Base-by-base conservation (phyloP, 1,140 invertebrate genomes). In the Lepidurus apus region DNA sequence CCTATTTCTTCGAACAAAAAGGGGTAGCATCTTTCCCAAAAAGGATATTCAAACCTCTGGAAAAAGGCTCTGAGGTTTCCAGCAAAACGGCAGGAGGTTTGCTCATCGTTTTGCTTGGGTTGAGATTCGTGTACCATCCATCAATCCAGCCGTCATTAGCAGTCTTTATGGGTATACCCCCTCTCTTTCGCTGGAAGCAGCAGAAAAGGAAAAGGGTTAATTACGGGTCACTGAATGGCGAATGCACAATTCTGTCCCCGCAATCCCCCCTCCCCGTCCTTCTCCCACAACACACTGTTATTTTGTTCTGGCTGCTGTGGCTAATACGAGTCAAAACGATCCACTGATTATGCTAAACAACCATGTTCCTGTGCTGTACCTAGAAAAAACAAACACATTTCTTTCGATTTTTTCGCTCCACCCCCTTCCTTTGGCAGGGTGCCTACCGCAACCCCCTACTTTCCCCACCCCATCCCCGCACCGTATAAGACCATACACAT, bases 141-240 rank as follows among this genome's bases (percentile, higher is more conserved):
- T 65, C 53, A 65, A n/a, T 21, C 6, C 53, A 65, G 53, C 53
- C 53, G 53, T 65, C 53, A 65, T 65, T 65, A 65, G 53, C 53
- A 65, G 53, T 65, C 53, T 65, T 65, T 65, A 65, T 65, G 53
- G 21, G 21, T 21, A 21, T 65, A 65, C 53, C 17, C 53, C 53
- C 53, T 65, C 17, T 21, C 53, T 65, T 65, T 65, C 53, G 53
- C 53, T 17, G 17, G 4, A 17, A 21, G 53, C 53, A 65, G 8
- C n/a, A 13, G 8, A 65, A 65, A 65, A 7, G 21, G 4, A 65
- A 65, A 65, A 21, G 21, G 53, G 53, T 9, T 65, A 7, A 65
- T 65, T 65, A 65, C 53, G 17, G 53, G 53, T 65, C 53, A 65
- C 53, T 9, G 53, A 65, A 65, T 65, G 53, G 53, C 13, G 17